A percentile compares a stretch with the other conserved stretches of the same genome.
phyloP scores from a whole-genome alignment of 1,140 invertebrate species.

The Arctopsyche grandis region DNA sequence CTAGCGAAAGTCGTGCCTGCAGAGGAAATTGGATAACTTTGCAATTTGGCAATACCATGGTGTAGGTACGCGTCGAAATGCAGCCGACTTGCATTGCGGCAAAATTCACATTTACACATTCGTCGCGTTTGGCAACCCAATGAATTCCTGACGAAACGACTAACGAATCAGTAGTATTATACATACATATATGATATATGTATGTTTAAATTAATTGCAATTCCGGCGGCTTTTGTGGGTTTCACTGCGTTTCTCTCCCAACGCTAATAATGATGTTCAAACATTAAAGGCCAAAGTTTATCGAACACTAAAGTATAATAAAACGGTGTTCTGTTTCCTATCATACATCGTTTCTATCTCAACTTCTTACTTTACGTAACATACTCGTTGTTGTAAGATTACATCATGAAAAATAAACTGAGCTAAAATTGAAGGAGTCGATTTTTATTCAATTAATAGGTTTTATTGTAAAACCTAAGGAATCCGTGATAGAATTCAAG shows the following conservation, averaged over 20 bases:
- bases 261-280: too few relatives aligned
- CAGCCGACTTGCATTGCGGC: slow-evolving; percentile 9
- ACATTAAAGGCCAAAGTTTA: too few relatives aligned
- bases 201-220: too few relatives aligned
- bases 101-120: slow-evolving; percentile 16
- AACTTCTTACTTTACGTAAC: too few relatives aligned
- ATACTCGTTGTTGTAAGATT: too few relatives aligned
- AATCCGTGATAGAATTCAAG: not conserved
- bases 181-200: too few relatives aligned
- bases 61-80: not conserved
- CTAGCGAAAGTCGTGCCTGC: not conserved
- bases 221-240: too few relatives aligned
- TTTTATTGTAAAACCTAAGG: not conserved
- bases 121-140: slow-evolving; percentile 8
- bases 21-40: not conserved
- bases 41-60: not conserved
- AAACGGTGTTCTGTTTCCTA: too few relatives aligned
- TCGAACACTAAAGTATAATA: too few relatives aligned
- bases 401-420: too few relatives aligned
- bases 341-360: too few relatives aligned
- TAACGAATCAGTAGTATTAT: not conserved
- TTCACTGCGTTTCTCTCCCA: too few relatives aligned
- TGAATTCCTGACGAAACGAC: slow-evolving; percentile 1
- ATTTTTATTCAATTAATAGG: not conserved
- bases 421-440: not conserved